phyloP scores from a whole-genome alignment of 2,888 invertebrate species.

The Habrosyne pyritoides region DNA sequence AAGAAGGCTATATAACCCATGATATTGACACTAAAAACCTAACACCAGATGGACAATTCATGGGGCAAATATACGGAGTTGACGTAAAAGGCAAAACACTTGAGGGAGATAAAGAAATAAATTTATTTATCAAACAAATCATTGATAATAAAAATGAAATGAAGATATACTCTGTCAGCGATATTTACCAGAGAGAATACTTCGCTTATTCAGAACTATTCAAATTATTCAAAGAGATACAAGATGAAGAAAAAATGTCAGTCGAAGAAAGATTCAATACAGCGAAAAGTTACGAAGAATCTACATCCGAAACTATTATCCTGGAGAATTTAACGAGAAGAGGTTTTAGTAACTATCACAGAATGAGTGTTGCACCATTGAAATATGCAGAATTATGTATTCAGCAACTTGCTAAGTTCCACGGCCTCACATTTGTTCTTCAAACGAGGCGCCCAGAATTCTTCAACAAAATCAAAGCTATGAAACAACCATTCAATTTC shows the following conservation, averaged over 20 bases:
- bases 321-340: slow-evolving; percentile 53
- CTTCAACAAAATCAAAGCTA: slow-evolving; percentile 42
- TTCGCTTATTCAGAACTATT: slow-evolving; percentile 51
- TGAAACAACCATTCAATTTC: slow-evolving; percentile 29
- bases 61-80: slow-evolving; percentile 47
- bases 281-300: slow-evolving; percentile 47
- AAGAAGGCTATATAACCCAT: slow-evolving; percentile 36
- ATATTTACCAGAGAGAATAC: slow-evolving; percentile 42
- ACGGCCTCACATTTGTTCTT: slow-evolving; percentile 51
- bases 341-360: slow-evolving; percentile 45
- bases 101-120: slow-evolving; percentile 42
- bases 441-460: slow-evolving; percentile 43
- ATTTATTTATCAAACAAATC: slow-evolving; percentile 54
- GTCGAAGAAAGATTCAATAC: slow-evolving; percentile 42
- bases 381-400: slow-evolving; percentile 51
- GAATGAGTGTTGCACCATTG: slow-evolving; percentile 47
- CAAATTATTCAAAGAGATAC: slow-evolving; percentile 44
- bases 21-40: slow-evolving; percentile 30
- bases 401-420: slow-evolving; percentile 58
- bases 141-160: slow-evolving; percentile 25
- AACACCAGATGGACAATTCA: slow-evolving; percentile 49
- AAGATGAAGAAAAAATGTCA: slow-evolving; percentile 49
- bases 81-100: slow-evolving; percentile 49
- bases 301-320: slow-evolving; percentile 42
- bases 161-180: slow-evolving; percentile 29